Evolutionary conservation across 2,113 vertebrate genomes (phyloP).

Genomic region (Boleophthalmus pectinirostris): DNA sequence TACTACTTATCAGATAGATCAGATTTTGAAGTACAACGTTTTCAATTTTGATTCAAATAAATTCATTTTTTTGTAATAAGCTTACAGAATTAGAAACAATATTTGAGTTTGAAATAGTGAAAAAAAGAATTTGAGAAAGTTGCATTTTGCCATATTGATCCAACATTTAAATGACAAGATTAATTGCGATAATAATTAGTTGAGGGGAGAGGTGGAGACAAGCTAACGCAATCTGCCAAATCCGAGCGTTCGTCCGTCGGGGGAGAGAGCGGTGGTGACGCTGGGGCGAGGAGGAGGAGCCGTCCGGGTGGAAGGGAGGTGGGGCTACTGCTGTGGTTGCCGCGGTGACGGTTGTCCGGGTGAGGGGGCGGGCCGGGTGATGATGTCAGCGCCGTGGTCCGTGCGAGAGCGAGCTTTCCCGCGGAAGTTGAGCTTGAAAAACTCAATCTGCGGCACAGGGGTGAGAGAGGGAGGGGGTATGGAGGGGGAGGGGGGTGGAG

Average conservation of each 20-base stretch:
- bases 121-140: not conserved
- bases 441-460: conserved; percentile 93
- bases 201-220: conserved; percentile 38
- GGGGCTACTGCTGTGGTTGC: conserved; percentile 54
- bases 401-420: conserved; percentile 86
- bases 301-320: conserved; percentile 17
- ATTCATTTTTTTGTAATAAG: not conserved
- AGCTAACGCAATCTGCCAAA: conserved; percentile 38
- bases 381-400: conserved; percentile 87
- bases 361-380: conserved; percentile 77
- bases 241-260: conserved; percentile 62
- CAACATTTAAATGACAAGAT: not conserved
- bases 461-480: conserved; percentile 43
- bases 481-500: conserved; percentile 27
- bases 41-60: not conserved
- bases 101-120: not conserved
- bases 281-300: conserved; percentile 29
- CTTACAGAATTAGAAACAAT: not conserved
- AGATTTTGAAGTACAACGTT: not conserved
- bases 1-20: too few relatives aligned
- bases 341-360: conserved; percentile 39
- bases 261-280: conserved; percentile 21
- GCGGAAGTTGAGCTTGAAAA: conserved; percentile 88
- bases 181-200: not conserved
- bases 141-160: not conserved